These are phyloP conservation scores for Dryobates pubescens DNA, from an alignment of 2,797 vertebrate species.

Conservation along the genomic window DNA sequence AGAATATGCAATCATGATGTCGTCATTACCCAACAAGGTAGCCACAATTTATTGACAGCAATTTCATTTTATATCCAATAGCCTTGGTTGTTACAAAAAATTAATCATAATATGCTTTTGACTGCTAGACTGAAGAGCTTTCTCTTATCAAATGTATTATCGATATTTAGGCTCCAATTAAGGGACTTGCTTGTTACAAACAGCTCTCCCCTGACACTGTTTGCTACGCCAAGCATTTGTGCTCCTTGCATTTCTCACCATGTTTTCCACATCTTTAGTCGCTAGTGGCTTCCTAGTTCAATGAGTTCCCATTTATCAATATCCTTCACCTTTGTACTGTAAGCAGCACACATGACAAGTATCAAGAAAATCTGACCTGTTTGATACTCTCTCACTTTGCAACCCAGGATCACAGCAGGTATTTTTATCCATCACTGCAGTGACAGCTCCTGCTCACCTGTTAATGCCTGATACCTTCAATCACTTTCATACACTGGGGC, in stretches of 20 bases:
- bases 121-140: not conserved
- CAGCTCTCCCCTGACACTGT: not conserved
- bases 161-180: not conserved
- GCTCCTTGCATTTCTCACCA: not conserved
- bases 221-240: not conserved
- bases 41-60: not conserved
- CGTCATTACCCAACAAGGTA: not conserved
- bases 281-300: not conserved
- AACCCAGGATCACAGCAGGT: not conserved
- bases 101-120: not conserved
- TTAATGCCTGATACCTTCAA: not conserved
- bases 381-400: not conserved
- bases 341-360: not conserved
- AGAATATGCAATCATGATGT: not conserved
- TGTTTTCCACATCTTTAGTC: not conserved
- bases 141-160: not conserved
- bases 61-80: not conserved
- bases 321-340: not conserved
- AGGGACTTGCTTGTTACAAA: fast-evolving
- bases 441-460: not conserved
- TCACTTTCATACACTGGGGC: not conserved
- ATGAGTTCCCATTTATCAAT: not conserved
- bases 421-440: not conserved
- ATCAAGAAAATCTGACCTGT: not conserved
- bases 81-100: not conserved